These are phyloP conservation scores for Romanogobio albipinnatus DNA, from an alignment of 2,113 vertebrate species.

Conservation along the genomic window DNA sequence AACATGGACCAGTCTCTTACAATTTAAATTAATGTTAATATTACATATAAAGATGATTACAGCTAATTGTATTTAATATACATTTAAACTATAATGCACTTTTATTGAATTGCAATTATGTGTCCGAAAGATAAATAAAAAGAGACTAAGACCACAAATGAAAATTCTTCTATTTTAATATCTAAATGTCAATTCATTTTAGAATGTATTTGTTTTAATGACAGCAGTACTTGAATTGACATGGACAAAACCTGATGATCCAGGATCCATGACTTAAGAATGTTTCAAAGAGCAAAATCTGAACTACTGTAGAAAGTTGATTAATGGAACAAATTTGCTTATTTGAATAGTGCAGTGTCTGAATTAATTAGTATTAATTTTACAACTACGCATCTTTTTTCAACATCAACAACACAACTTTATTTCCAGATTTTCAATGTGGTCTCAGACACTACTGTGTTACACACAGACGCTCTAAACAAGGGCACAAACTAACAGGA, in stretches of 20 bases:
- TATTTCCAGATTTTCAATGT: background rate
- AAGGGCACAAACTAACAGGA: slow-evolving; percentile 11
- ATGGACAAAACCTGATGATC: background rate
- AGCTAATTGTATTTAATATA: background rate
- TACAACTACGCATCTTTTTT: too few relatives aligned
- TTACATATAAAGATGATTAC: background rate
- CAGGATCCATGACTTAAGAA: too few relatives aligned
- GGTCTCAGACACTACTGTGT: background rate
- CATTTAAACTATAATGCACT: background rate
- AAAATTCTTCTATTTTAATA: background rate
- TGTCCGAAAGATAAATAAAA: background rate
- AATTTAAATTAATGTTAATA: background rate
- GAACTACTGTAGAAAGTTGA: too few relatives aligned
- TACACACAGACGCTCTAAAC: background rate
- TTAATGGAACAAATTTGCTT: too few relatives aligned
- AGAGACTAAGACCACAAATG: background rate
- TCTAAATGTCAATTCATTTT: too few relatives aligned
- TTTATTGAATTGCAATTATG: background rate
- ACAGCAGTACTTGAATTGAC: background rate
- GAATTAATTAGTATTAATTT: too few relatives aligned
- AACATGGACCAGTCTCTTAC: background rate
- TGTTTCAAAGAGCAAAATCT: too few relatives aligned
- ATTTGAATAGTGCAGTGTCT: too few relatives aligned
- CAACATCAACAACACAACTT: background rate
- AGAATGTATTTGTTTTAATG: background rate